Conservation (phyloP, 2,113 vertebrate genomes). For the Heloderma charlesbogerti region DNA sequence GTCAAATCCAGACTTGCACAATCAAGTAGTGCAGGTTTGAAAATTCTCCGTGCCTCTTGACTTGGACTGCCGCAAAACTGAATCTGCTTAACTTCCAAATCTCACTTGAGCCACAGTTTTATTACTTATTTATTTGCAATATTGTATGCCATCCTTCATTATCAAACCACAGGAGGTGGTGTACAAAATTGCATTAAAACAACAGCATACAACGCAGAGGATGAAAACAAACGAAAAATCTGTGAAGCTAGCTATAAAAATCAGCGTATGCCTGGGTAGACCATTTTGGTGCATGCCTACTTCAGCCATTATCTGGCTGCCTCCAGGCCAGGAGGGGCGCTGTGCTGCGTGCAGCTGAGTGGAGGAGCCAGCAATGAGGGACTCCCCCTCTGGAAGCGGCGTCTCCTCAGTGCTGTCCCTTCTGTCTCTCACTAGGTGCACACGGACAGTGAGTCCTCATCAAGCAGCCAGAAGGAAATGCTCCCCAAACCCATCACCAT, state of each 20-base stretch:
- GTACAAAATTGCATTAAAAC: no score
- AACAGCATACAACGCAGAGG: no score
- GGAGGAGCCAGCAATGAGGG: not conserved
- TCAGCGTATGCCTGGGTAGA: no score
- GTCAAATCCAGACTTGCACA: not conserved
- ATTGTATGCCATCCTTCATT: no score
- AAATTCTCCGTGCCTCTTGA: no score
- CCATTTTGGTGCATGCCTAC: not conserved
- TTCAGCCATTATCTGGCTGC: not conserved
- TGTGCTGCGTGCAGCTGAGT: not conserved
- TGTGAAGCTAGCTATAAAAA: no score
- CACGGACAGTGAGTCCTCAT: slow-evolving; percentile 89
- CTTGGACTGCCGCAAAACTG: no score
- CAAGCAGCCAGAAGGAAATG: slow-evolving; percentile 90
- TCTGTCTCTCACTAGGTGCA: slow-evolving; percentile 79
- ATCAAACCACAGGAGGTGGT: no score
- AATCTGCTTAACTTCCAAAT: not conserved
- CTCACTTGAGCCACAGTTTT: not conserved
- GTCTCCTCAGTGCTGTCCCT: not conserved
- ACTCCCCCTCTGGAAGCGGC: no score
- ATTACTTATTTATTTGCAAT: no score
- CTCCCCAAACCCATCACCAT: slow-evolving; percentile 87
- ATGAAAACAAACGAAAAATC: no score
- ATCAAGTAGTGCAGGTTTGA: not conserved
- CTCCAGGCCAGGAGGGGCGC: not conserved